phyloP scores from a whole-genome alignment of 2,113 vertebrate species.

The Catagonus wagneri region DNA sequence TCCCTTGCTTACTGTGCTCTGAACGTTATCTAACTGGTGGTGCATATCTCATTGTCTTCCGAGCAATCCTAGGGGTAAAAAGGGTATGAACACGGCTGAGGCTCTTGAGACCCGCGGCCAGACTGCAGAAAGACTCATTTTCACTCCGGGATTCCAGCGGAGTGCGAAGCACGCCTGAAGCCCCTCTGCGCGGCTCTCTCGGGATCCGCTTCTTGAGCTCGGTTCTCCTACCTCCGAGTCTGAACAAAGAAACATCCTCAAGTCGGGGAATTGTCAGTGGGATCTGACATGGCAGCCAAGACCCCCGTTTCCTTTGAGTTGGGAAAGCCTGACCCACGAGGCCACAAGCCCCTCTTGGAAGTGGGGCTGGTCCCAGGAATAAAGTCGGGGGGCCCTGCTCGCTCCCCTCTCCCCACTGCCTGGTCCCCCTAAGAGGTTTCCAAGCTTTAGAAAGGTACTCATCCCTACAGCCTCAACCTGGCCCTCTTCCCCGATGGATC shows the following conservation, averaged over 20 bases:
- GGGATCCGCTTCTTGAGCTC: neutral
- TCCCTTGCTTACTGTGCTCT: fast-evolving
- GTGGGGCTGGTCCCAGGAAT: neutral
- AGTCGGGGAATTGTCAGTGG: neutral
- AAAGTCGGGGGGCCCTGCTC: neutral
- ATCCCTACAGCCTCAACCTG: slow-evolving; percentile 16
- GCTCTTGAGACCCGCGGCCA: neutral
- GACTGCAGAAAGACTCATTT: neutral
- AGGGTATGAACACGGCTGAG: neutral
- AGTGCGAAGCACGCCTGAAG: neutral
- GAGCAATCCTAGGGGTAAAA: neutral
- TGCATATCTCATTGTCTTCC: fast-evolving
- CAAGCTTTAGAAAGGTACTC: slow-evolving; percentile 11
- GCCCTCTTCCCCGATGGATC: neutral
- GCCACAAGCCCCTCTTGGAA: neutral
- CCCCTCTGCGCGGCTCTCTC: fast-evolving
- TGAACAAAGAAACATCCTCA: neutral
- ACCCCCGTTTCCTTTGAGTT: neutral
- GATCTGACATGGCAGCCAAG: neutral
- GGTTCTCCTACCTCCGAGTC: neutral
- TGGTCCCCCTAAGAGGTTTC: slow-evolving; percentile 19
- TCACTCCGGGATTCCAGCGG: neutral
- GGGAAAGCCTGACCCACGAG: neutral
- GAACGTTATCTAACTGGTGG: fast-evolving
- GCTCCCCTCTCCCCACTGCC: neutral